These are phyloP conservation scores for Toxostoma redivivum DNA, from an alignment of 2,113 vertebrate species.

Conservation along the genomic window DNA sequence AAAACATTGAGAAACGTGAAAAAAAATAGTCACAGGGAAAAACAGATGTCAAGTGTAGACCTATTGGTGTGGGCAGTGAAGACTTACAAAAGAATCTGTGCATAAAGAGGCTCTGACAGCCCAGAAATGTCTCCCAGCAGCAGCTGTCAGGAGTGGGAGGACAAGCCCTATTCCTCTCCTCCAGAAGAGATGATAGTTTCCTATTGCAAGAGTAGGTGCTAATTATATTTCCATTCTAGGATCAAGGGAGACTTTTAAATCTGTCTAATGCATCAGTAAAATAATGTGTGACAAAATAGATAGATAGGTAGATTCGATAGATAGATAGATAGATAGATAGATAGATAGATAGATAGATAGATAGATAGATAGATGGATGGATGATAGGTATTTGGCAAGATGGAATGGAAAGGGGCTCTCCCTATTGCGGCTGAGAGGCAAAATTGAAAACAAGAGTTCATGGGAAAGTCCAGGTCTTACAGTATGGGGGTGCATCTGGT, in stretches of 20 bases:
- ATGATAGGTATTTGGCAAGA: background rate
- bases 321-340: background rate
- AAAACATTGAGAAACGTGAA: background rate
- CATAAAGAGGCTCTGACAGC: slow-evolving; percentile 25
- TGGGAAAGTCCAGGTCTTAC: background rate
- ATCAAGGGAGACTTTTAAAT: background rate
- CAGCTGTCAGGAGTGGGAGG: slow-evolving; percentile 28
- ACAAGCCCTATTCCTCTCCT: background rate
- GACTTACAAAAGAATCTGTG: slow-evolving; percentile 12
- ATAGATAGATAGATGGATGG: background rate
- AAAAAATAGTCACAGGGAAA: background rate
- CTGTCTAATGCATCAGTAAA: background rate
- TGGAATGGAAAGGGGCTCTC: background rate
- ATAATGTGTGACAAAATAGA: background rate
- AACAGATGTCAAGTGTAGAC: background rate
- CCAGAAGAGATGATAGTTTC: background rate
- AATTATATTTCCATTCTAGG: slow-evolving; percentile 26
- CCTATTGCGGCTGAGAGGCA: background rate
- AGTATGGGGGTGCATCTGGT: background rate
- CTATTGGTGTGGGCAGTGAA: background rate
- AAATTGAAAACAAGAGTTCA: background rate
- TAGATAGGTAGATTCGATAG: background rate
- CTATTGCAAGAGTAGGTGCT: background rate
- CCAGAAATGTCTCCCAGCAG: slow-evolving; percentile 36
- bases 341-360: background rate